phyloP scores from a whole-genome alignment of 2,797 vertebrate genomes.

The Danio kyathit region DNA sequence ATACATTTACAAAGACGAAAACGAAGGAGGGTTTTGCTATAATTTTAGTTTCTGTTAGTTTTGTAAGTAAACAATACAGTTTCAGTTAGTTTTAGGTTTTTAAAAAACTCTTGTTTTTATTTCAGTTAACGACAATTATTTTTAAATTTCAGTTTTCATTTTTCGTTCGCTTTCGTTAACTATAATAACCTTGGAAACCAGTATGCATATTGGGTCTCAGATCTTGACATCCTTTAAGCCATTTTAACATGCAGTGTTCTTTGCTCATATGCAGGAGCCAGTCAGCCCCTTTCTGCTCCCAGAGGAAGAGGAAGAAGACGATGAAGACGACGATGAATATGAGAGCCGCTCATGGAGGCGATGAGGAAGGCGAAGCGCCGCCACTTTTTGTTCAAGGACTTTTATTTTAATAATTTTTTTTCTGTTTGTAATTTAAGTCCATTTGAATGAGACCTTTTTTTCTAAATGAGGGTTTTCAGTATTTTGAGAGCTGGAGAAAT shows the following conservation, averaged over 20 bases:
- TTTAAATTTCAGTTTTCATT: no score
- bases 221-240: not conserved
- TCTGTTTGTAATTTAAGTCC: conserved; percentile 57
- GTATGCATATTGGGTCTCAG: not conserved
- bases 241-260: not conserved
- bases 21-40: no score
- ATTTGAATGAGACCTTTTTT: conserved; percentile 59
- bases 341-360: conserved; percentile 98
- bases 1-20: no score
- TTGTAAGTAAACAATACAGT: no score
- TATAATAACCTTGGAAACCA: no score
- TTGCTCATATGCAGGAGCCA: conserved; percentile 81
- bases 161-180: no score
- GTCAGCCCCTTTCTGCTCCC: conserved; percentile 88
- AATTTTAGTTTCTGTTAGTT: no score
- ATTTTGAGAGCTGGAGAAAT: conserved; percentile 66
- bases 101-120: no score
- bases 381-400: conserved; percentile 49
- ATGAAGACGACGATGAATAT: conserved; percentile 91
- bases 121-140: no score
- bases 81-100: no score
- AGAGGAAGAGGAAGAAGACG: conserved; percentile 93
- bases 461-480: conserved; percentile 66
- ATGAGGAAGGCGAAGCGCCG: conserved; percentile 76
- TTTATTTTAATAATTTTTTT: conserved; percentile 55